phyloP scores from a whole-genome alignment of 1,140 invertebrate species.

The Stegodyphus dumicola region DNA sequence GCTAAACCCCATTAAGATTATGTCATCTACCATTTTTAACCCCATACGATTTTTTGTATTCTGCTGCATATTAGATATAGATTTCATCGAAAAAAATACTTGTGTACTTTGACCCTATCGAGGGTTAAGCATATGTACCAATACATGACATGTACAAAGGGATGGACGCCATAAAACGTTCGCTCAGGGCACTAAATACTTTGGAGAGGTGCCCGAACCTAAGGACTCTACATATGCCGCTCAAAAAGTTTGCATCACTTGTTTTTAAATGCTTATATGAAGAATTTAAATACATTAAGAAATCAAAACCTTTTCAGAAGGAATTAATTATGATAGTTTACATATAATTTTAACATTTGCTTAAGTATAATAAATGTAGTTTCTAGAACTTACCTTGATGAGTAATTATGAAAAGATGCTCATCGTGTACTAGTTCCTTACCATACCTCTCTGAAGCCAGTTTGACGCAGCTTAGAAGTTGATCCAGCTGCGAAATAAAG shows the following conservation, averaged over 20 bases:
- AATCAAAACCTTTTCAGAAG: neutral
- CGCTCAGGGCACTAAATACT: too few relatives aligned
- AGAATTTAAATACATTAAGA: neutral
- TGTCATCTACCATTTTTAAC: too few relatives aligned
- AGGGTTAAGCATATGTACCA: too few relatives aligned
- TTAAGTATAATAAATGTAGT: neutral
- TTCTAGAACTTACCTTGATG: conserved; percentile 85
- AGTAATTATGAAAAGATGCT: conserved; percentile 96
- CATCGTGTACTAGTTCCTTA: conserved; percentile 85
- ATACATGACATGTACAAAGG: too few relatives aligned
- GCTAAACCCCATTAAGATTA: too few relatives aligned
- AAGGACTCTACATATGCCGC: too few relatives aligned
- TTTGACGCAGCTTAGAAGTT: conserved; percentile 85
- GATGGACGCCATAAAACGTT: too few relatives aligned
- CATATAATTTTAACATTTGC: neutral
- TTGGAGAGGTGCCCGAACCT: too few relatives aligned
- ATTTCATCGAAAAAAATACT: too few relatives aligned
- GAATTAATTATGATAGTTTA: neutral
- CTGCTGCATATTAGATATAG: too few relatives aligned
- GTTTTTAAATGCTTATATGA: neutral
- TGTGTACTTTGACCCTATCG: too few relatives aligned
- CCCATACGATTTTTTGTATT: too few relatives aligned
- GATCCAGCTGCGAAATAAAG: conserved; percentile 86
- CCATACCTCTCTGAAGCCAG: conserved; percentile 77
- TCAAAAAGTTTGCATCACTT: conserved; percentile 7